Evolutionary conservation across 2,797 vertebrate species (phyloP), one percentile per base, ranked within the genome.

Genomic region (Acipenser ruthenus): DNA sequence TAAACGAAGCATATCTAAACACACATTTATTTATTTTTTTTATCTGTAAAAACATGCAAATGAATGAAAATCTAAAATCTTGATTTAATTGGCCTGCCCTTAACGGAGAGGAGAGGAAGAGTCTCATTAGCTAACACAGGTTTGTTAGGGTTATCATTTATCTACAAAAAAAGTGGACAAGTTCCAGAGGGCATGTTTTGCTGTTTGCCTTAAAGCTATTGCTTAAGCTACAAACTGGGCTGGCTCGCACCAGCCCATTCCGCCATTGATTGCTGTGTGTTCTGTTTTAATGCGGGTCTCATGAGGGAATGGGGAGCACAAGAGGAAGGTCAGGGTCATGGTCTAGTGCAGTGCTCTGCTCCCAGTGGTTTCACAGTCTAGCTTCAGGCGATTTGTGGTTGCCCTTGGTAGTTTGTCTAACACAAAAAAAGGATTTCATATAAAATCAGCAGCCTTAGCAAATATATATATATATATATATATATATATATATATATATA

Each of bases 141-240:
- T 58, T 58, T 58, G 53, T 69, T 59, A 62, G 15, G 62, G 65
- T 71, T 73, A 67, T 74, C 79, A 79, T 82, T 85, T 74, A 84
- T 83, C 82, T 77, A 72, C 74, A 74, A 78, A 76, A 76, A 73
- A 69, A 65, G 71, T 67, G 3, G 64, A 67, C 59, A 65, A 10
- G 68, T 72, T 82, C 80, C 77, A 76, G 15, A 66, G 78, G 75
- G 72, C 64, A 59, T 56, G 72, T 71, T 70, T 78, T 74, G 73
- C 77, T 75, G 71, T 74, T 80, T 69, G 71, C 77, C 75, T 75
- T 60, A 73, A 68, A 78, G 70, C 68, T 58, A 65, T 62, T 70
- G 74, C 69, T 71, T 71, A 66, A 73, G 75, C 78, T 67, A 64
- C 72, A 74, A 82, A 73, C 80, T 74, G 70, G 76, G 75, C 80